Conservation (phyloP, 92 coral and sea anemone species). For the Zoanthus gigantus region DNA sequence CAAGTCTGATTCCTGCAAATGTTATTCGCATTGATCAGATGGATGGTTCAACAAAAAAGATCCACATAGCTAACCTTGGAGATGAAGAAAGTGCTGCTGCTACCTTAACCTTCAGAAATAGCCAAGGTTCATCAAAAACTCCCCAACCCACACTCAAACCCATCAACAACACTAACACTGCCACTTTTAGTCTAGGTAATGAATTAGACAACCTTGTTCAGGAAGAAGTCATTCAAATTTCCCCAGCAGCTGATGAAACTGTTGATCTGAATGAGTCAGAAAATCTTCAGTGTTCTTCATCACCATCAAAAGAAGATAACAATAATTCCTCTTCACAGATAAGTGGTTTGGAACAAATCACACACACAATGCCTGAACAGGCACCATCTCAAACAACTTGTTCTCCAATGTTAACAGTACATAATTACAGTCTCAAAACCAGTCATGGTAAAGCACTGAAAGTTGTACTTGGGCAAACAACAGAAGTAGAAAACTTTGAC, state of each 20-base stretch:
- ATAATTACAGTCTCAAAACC: conserved; percentile 27
- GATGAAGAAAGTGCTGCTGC: neutral
- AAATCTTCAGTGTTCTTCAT: neutral
- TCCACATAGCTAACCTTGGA: conserved; percentile 16
- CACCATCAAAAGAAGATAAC: neutral
- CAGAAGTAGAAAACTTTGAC: conserved; percentile 38
- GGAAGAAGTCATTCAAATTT: conserved; percentile 19
- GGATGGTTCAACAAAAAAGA: conserved; percentile 46
- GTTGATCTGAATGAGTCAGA: conserved; percentile 5
- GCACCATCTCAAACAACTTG: neutral
- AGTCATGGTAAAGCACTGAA: conserved; percentile 39
- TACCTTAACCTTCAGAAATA: neutral
- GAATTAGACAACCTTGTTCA: neutral
- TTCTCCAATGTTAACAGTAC: neutral
- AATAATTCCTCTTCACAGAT: neutral
- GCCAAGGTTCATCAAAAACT: neutral
- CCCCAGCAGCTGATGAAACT: conserved; percentile 12
- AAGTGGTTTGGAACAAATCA: neutral
- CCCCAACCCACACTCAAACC: neutral
- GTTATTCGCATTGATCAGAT: conserved; percentile 51
- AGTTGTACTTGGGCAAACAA: conserved; percentile 35
- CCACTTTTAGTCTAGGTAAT: neutral
- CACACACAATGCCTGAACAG: neutral
- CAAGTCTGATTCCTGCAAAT: conserved; percentile 23
- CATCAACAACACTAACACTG: neutral